These are phyloP conservation scores for Cerceris rybyensis DNA, from an alignment of 2,888 invertebrate genomes.

Conservation along the genomic window DNA sequence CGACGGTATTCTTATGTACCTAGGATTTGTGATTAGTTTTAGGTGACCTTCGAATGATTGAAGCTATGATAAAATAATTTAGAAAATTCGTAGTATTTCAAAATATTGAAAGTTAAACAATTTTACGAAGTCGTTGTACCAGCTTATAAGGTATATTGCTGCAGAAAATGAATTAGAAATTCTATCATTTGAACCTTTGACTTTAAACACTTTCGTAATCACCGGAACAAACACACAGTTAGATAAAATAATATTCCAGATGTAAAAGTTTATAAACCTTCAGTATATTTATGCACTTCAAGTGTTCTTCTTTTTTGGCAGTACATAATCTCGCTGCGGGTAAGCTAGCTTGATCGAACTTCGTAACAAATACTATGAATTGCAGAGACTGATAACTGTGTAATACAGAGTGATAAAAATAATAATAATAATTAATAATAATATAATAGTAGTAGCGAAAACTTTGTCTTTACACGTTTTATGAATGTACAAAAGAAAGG, in stretches of 20 bases:
- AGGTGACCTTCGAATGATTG: too few relatives aligned
- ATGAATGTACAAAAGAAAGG: conserved; percentile 76
- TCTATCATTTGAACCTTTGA: too few relatives aligned
- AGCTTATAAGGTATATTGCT: too few relatives aligned
- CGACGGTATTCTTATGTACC: too few relatives aligned
- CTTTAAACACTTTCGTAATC: too few relatives aligned
- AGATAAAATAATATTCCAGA: conserved; percentile 12
- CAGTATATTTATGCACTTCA: conserved; percentile 64
- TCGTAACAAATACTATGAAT: conserved; percentile 65
- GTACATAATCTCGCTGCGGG: conserved; percentile 62
- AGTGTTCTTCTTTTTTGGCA: conserved; percentile 62
- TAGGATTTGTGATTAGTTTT: too few relatives aligned
- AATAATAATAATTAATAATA: conserved; percentile 48
- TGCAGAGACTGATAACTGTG: conserved; percentile 44
- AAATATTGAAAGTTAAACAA: too few relatives aligned
- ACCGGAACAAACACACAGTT: too few relatives aligned
- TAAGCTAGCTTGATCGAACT: conserved; percentile 58
- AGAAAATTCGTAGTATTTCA: too few relatives aligned
- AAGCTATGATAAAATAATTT: too few relatives aligned
- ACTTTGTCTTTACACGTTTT: conserved; percentile 73
- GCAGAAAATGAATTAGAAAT: too few relatives aligned
- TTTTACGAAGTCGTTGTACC: too few relatives aligned
- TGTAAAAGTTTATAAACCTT: conserved; percentile 67
- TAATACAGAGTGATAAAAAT: conserved; percentile 58
- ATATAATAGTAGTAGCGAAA: conserved; percentile 60